Percentiles rank a stretch among this genome's conserved stretches.
These are phyloP conservation scores for Spicauda simplicius DNA, from an alignment of 2,888 invertebrate genomes.

Conservation along the genomic window DNA sequence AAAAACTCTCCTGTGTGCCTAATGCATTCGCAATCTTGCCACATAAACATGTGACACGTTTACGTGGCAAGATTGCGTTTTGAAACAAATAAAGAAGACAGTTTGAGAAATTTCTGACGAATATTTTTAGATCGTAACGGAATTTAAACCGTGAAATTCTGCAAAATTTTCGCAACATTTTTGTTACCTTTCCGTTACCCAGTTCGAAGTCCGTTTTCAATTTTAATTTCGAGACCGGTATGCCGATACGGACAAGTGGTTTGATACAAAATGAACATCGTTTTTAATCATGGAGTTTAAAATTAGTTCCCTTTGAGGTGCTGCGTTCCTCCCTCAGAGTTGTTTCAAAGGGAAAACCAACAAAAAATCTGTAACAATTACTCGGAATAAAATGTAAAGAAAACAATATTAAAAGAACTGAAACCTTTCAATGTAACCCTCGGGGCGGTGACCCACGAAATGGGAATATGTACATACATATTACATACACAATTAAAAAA, in stretches of 20 bases:
- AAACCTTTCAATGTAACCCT: constrained; percentile 24
- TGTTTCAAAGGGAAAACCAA: constrained; percentile 48
- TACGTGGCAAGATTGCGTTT: no score
- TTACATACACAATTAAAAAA: neutral
- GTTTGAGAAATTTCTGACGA: no score
- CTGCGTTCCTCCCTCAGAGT: constrained; percentile 45
- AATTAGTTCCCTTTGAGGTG: constrained; percentile 64
- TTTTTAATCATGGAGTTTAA: constrained; percentile 67
- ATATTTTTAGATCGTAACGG: neutral
- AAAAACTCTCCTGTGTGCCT: no score
- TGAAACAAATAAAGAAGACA: no score
- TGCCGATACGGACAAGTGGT: constrained; percentile 53
- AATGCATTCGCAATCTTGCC: no score
- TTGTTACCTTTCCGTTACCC: neutral
- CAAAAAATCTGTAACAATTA: constrained; percentile 54
- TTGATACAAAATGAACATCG: constrained; percentile 59
- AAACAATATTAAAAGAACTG: constrained; percentile 46
- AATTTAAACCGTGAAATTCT: neutral
- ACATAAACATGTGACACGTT: no score
- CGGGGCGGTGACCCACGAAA: neutral
- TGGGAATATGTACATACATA: neutral
- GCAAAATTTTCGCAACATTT: neutral
- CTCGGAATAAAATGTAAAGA: constrained; percentile 49
- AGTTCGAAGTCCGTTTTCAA: constrained; percentile 46
- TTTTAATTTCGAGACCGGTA: constrained; percentile 54